Percentiles rank a stretch among this genome's conserved stretches.
Conservation (phyloP, 2,797 vertebrate species). For the Macrochelys suwanniensis region DNA sequence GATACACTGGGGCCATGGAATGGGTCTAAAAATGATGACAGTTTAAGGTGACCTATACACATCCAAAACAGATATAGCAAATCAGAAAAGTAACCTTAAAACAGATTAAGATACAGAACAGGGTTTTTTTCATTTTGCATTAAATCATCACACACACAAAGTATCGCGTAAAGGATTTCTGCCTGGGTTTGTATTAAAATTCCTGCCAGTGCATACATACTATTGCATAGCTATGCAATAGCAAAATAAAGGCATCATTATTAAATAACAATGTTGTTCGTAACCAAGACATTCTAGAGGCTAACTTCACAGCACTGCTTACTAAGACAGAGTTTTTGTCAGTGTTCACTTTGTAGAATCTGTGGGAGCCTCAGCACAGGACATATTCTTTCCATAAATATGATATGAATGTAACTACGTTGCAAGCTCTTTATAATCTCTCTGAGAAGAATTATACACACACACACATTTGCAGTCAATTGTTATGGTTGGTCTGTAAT, state of each 20-base stretch:
- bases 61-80: not conserved
- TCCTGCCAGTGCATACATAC: not conserved
- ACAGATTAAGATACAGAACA: not conserved
- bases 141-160: not conserved
- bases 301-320: slow-evolving; percentile 21
- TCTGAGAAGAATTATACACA: not conserved
- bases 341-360: not conserved
- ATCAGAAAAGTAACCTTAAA: not conserved
- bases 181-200: not conserved
- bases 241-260: not conserved
- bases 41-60: not conserved
- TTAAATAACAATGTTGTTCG: not conserved
- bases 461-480: not conserved
- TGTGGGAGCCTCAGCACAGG: not conserved
- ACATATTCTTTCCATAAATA: slow-evolving; percentile 47
- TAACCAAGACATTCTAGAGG: slow-evolving; percentile 10
- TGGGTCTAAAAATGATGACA: not conserved
- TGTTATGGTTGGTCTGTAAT: slow-evolving; percentile 59
- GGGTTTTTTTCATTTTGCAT: not conserved
- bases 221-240: not conserved
- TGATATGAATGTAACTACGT: slow-evolving; percentile 22
- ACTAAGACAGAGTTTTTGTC: slow-evolving; percentile 35
- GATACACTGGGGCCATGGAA: not conserved
- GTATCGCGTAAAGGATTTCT: not conserved
- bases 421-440: slow-evolving; percentile 15